A percentile compares a stretch with the other conserved stretches of the same genome.
These are phyloP conservation scores for Elmis aenea DNA, from an alignment of 2,888 invertebrate genomes.

Conservation along the genomic window DNA sequence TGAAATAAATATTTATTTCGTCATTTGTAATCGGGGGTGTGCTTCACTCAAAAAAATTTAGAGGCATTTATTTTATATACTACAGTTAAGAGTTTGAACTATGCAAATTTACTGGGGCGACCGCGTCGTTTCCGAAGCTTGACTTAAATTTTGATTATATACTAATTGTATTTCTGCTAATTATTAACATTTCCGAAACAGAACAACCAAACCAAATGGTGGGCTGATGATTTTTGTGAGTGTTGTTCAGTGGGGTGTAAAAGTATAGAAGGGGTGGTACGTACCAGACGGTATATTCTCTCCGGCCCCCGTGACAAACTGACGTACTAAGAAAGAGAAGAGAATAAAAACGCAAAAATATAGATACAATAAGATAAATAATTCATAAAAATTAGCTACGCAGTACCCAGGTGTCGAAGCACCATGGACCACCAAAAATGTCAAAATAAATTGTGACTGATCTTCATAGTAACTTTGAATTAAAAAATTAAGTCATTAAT, in stretches of 20 bases:
- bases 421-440: slow-evolving; percentile 21
- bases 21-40: slow-evolving; percentile 44
- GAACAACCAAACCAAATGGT: slow-evolving; percentile 44
- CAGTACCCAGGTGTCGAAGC: slow-evolving; percentile 13
- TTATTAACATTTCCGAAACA: slow-evolving; percentile 43
- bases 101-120: no score
- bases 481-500: slow-evolving; percentile 29
- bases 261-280: slow-evolving; percentile 45
- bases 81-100: no score
- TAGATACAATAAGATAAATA: slow-evolving; percentile 48
- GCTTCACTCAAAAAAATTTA: no score
- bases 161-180: no score
- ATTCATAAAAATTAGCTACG: slow-evolving; percentile 25
- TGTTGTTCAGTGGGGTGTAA: slow-evolving; percentile 45
- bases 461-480: slow-evolving; percentile 42
- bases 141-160: no score
- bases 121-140: no score
- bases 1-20: slow-evolving; percentile 32
- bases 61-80: no score
- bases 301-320: slow-evolving; percentile 51
- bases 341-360: slow-evolving; percentile 49
- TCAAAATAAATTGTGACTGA: no score
- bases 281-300: slow-evolving; percentile 51
- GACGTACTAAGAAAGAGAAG: slow-evolving; percentile 51
- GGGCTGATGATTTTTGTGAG: slow-evolving; percentile 41